Evolutionary conservation across 2,888 invertebrate species (phyloP).

Genomic region (Pheosia tremula): DNA sequence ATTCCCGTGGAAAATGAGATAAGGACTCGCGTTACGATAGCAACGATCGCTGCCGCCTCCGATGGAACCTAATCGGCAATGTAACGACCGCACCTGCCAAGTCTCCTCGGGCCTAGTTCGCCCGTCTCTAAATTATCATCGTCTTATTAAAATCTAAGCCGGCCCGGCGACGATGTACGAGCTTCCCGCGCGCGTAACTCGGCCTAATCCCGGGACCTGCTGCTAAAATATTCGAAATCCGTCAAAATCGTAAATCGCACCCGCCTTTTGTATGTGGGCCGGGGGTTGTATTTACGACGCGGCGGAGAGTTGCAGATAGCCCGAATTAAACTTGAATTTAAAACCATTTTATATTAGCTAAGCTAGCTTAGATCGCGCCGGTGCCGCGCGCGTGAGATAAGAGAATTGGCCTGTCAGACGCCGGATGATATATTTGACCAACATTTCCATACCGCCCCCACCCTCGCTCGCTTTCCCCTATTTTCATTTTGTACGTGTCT

Average conservation of each 20-base stretch:
- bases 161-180: constrained; percentile 43
- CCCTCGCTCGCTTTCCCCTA: constrained; percentile 68
- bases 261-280: constrained; percentile 73
- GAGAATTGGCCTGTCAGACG: constrained; percentile 95
- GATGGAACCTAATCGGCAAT: constrained; percentile 39
- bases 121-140: constrained; percentile 55
- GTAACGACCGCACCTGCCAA: constrained; percentile 33
- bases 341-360: constrained; percentile 85
- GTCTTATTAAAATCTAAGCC: constrained; percentile 61
- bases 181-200: constrained; percentile 57
- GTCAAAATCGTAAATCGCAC: constrained; percentile 81
- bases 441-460: constrained; percentile 90
- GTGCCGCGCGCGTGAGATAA: constrained; percentile 88
- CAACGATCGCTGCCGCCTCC: constrained; percentile 20
- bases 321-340: constrained; percentile 84
- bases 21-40: constrained; percentile 25
- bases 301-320: constrained; percentile 76
- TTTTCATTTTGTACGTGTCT: constrained; percentile 85
- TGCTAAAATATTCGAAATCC: constrained; percentile 78
- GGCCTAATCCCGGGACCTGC: constrained; percentile 57
- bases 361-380: constrained; percentile 84
- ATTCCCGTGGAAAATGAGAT: constrained; percentile 39
- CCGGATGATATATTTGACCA: constrained; percentile 96
- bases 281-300: constrained; percentile 72
- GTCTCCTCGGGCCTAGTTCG: constrained; percentile 41